Conservation (phyloP, 2,888 invertebrate genomes). For the Cerastis leucographa region DNA sequence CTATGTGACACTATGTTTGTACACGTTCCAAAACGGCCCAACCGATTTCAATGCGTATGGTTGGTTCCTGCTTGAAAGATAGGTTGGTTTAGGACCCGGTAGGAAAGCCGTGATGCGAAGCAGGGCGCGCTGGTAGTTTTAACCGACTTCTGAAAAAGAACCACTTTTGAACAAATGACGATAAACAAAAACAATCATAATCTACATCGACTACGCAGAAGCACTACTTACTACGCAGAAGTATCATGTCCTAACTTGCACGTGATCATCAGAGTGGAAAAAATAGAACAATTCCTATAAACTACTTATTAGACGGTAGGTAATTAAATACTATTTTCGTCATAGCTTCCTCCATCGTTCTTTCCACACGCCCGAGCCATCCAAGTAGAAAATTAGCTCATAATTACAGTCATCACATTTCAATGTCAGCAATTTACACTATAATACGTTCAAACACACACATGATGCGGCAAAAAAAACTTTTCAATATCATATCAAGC, state of each 20-base stretch:
- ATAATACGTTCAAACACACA: slow-evolving; percentile 9
- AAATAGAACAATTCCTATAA: slow-evolving; percentile 46
- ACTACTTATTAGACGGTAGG: slow-evolving; percentile 4
- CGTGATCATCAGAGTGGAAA: slow-evolving; percentile 27
- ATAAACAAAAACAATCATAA: neutral
- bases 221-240: no score
- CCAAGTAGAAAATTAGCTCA: slow-evolving; percentile 45
- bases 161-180: neutral
- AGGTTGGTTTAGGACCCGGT: no score
- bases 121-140: no score
- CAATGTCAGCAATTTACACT: slow-evolving; percentile 34
- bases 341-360: slow-evolving; percentile 40
- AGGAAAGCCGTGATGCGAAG: no score
- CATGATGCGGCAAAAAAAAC: neutral
- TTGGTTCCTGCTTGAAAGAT: no score
- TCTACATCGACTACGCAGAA: no score
- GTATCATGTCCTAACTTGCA: neutral
- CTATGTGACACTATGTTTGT: no score
- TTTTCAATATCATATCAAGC: neutral
- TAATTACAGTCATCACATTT: slow-evolving; percentile 36
- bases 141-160: no score
- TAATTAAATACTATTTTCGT: slow-evolving; percentile 51
- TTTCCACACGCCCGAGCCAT: slow-evolving; percentile 45
- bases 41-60: no score
- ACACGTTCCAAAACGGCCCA: no score